Evolutionary conservation across 2,797 vertebrate genomes (phyloP), one percentile per base, ranked within the genome.

Genomic region (Cossypha polioptera): DNA sequence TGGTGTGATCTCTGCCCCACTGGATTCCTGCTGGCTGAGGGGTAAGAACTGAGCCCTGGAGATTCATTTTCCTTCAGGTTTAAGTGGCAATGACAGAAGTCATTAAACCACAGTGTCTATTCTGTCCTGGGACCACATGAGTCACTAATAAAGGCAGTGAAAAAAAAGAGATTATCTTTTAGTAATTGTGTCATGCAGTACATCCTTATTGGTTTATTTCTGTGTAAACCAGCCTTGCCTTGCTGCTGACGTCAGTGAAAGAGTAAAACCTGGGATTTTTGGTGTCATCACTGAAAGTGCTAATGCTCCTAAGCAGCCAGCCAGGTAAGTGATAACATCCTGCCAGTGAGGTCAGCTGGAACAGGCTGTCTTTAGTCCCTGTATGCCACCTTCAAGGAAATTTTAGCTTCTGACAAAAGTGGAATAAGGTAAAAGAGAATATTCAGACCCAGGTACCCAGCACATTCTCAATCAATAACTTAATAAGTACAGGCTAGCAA

Each of bases 191-290:
- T 74, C 51, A 83, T 68, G 48, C 77, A 88, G 80, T 16, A 74
- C 90, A 93, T 91, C 88, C 92, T 92, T 74, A 89, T 77, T 89
- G 50, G 15, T 95, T 96, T 93, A 65, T 26, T 35, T 55, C 57
- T 83, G 47, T 38, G 54, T 31, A 72, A 88, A 48, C 6, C 73
- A 91, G 87, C 59, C 81, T 86, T 80, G 54, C 68, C 43, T 95
- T 66, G 51, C 84, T 74, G 40, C 76, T 92, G 96, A 90, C 68
- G 24, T 92, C 89, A 95, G 47, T 19, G 53, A 48, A 45, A 66
- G 54, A 33, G 75, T 45, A 83, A 93, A 91, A 85, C 11, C 68
- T 74, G 53, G 16, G 59, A n/a, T 77, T 87, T 85, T 83, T 29
- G 74, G 68, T 72, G 57, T 65, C 81, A 77, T 22, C 91, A 66